Base-by-base conservation (phyloP, 2,113 vertebrate genomes). In the Lonchura striata region DNA sequence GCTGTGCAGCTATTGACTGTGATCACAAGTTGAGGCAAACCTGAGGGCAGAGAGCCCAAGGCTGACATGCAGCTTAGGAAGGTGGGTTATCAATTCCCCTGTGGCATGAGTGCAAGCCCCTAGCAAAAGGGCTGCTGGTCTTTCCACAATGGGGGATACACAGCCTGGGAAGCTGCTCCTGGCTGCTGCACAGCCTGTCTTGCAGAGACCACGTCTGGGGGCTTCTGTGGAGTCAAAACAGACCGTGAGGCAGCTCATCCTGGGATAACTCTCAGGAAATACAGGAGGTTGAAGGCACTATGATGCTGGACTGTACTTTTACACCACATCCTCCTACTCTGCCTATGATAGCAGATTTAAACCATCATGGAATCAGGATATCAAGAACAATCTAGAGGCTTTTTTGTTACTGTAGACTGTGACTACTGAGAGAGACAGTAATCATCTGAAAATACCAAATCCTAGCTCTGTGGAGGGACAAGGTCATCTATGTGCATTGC, bases 1-100 rank as follows among this genome's bases (percentile, higher is more conserved):
- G 56, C 81, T 89, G 81, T 75, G 81, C 31, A 31, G 47, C 77
- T 89, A 54, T 46, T 81, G 87, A 66, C 52, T 84, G 81, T 56
- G 61, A 52, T 84, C 56, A 37, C 35, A 87, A 75, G 47, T 46
- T 56, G 75, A 78, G 81, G 65, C 30, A 89, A 91, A 81, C 35
- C 13, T 35, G 27, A 70, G 65, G 61, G 13, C 49, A 68, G 69
- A 22, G 22, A 75, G 61, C 47, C 74, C 71, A 41, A 76, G 0
- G 0, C 49, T 52, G 47, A 27, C 20, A 14, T 4, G 30, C 11
- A 66, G n/a, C 25, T 88, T 63, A 9, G 56, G 42, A 70, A 78
- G 52, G 30, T n/a, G 56, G 46, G 7, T 53, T 90, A 47, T 24
- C 46, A 81, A 65, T 60, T 74, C 6, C 22, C 9, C 42, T 77